Conservation (phyloP, 1,140 invertebrate species). For the Eueides isabella region DNA sequence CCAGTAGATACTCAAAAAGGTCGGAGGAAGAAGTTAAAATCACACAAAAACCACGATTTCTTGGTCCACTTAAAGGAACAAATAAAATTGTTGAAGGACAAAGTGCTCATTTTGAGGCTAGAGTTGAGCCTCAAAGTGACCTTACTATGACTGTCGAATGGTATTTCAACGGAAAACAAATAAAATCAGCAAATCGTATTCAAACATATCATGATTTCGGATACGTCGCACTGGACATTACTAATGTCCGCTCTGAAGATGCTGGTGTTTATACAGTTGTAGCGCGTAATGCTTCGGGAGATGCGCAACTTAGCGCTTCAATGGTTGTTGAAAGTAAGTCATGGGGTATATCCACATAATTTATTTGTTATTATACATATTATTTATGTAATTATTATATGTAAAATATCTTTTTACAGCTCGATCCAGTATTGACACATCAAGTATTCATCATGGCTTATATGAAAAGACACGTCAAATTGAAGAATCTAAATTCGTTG, state of each 20-base stretch:
- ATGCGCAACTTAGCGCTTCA: constrained; percentile 90
- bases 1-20: constrained; percentile 85
- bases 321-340: constrained; percentile 94
- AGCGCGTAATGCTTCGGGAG: constrained; percentile 93
- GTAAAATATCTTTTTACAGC: constrained; percentile 82
- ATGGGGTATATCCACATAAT: constrained; percentile 25
- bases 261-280: constrained; percentile 94
- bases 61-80: constrained; percentile 93
- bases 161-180: constrained; percentile 94
- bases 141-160: constrained; percentile 93
- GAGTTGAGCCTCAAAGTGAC: constrained; percentile 96
- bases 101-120: constrained; percentile 97
- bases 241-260: constrained; percentile 93
- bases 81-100: constrained; percentile 98
- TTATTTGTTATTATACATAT: not conserved
- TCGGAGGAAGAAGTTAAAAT: constrained; percentile 89
- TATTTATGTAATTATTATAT: constrained; percentile 3
- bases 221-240: constrained; percentile 96
- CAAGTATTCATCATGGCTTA: constrained; percentile 91
- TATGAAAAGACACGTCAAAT: constrained; percentile 94
- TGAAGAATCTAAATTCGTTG: constrained; percentile 92
- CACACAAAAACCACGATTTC: constrained; percentile 91
- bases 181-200: constrained; percentile 92
- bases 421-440: constrained; percentile 92
- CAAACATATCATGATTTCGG: constrained; percentile 98